Evolutionary conservation across 2,113 vertebrate genomes (phyloP).

Genomic region (Dasyprocta punctata): DNA sequence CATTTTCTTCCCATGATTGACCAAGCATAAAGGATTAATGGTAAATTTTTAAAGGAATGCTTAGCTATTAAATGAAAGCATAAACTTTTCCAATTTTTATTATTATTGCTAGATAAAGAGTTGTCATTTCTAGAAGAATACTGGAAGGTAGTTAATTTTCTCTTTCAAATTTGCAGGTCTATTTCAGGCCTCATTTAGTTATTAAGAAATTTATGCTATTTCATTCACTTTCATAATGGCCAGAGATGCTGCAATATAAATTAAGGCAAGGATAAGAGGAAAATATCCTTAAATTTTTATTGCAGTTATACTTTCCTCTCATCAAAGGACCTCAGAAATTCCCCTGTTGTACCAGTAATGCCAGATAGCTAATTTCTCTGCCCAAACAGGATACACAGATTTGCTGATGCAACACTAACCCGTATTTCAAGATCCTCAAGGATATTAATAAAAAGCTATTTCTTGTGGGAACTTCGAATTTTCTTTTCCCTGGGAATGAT

Average conservation of each 20-base stretch:
- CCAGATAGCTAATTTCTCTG: conserved; percentile 80
- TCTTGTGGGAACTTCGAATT: conserved; percentile 4
- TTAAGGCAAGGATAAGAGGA: background rate
- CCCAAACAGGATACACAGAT: conserved; percentile 74
- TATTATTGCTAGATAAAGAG: conserved; percentile 61
- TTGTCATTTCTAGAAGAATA: conserved; percentile 68
- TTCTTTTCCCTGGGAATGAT: conserved; percentile 44
- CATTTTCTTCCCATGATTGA: conserved; percentile 59
- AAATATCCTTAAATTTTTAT: conserved; percentile 55
- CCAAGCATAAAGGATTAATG: conserved; percentile 53
- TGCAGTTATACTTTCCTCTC: conserved; percentile 38
- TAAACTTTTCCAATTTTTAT: conserved; percentile 22
- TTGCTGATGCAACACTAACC: conserved; percentile 74
- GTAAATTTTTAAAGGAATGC: conserved; percentile 45
- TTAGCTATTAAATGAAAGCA: conserved; percentile 58
- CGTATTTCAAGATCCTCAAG: conserved; percentile 73
- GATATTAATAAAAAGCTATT: conserved; percentile 74
- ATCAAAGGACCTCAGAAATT: conserved; percentile 70
- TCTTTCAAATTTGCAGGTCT: conserved; percentile 59
- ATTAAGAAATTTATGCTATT: conserved; percentile 62
- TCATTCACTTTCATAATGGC: conserved; percentile 58
- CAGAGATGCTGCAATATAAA: conserved; percentile 71
- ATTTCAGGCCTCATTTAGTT: conserved; percentile 66
- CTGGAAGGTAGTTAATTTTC: conserved; percentile 60
- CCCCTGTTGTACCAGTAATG: conserved; percentile 70